Conservation (phyloP, 2,888 invertebrate genomes). For the Dryobotodes eremita region DNA sequence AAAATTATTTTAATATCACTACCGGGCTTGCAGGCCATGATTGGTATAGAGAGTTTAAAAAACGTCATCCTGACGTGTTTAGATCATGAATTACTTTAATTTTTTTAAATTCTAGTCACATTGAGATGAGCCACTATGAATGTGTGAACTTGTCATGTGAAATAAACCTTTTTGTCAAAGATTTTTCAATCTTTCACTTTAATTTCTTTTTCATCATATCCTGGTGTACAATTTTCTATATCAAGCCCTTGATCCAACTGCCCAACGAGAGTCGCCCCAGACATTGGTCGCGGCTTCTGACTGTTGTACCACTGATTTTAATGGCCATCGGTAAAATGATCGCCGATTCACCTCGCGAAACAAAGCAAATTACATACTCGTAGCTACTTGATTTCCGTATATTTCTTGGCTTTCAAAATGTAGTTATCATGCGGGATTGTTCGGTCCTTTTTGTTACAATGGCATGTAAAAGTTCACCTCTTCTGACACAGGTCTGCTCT, state of each 20-base stretch:
- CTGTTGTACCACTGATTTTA: neutral
- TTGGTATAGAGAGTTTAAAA: constrained; percentile 11
- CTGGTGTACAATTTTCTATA: neutral
- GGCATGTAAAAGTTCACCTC: neutral
- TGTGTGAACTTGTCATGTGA: neutral
- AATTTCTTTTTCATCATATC: neutral
- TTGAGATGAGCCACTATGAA: neutral
- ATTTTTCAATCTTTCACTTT: neutral
- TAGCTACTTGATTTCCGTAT: too few species aligned
- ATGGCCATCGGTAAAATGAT: neutral
- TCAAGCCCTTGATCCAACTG: neutral
- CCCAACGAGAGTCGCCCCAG: neutral
- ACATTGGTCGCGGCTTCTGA: neutral
- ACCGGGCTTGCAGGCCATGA: neutral
- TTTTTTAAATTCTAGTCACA: neutral
- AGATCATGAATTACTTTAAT: neutral
- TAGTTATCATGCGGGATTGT: too few species aligned
- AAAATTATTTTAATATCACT: constrained; percentile 4
- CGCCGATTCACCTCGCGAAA: neutral
- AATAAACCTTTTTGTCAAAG: neutral
- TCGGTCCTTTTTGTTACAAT: too few species aligned
- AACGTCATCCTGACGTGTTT: neutral
- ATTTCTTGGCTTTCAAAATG: too few species aligned
- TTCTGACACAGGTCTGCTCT: neutral
- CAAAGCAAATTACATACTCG: too few species aligned